Base-by-base conservation (phyloP, 2,113 vertebrate genomes). In the Otolemur garnettii region DNA sequence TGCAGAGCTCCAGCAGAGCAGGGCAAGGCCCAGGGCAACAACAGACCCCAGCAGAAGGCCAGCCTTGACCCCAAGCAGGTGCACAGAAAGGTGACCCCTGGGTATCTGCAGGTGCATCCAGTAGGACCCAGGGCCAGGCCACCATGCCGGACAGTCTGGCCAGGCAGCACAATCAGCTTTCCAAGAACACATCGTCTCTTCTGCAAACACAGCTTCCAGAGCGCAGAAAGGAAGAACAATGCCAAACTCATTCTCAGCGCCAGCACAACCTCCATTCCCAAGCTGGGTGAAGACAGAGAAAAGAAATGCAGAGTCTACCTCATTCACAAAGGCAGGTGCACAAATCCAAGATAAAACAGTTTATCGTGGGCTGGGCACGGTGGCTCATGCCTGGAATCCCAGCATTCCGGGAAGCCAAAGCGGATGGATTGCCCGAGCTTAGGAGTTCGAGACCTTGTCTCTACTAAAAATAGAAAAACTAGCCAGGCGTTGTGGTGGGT, bases 271-370 rank as follows among this genome's bases (percentile, higher is more conserved):
- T 35, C 50, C 19, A 80, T 15, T 80, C 21, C n/a, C 8, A 75
- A 62, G 45, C 28, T 28, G n/a, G n/a, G 79, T 53, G 42, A 64
- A 80, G 62, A 53, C 30, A 14, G 26, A 66, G 26, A 24, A 12
- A 21, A 64, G 10, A 50, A 60, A 26, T 26, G 24, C 8, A 11
- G 24, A 24, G 60, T 12, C 26, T 8, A 59, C 17, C 24, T 55
- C 15, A 4, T 21, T 12, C 7, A 22, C 0, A 1, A 62, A 33
- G 30, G 21, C 38, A 24, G 26, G 53, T 0, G 19, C 12, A 17
- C 9, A 79, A 45, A 22, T 57, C 53, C 10, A 64, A 28, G 24
- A 35, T 26, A 4, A 75, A 14, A 3, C 3, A 14, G 11, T 7
- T 50, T 50, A 50, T 50, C 10, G 45, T 50, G 45, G 45, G 45